A percentile compares a stretch with the other conserved stretches of the same genome.
Conservation (phyloP, 2,888 invertebrate genomes). For the Cheilosia soror region DNA sequence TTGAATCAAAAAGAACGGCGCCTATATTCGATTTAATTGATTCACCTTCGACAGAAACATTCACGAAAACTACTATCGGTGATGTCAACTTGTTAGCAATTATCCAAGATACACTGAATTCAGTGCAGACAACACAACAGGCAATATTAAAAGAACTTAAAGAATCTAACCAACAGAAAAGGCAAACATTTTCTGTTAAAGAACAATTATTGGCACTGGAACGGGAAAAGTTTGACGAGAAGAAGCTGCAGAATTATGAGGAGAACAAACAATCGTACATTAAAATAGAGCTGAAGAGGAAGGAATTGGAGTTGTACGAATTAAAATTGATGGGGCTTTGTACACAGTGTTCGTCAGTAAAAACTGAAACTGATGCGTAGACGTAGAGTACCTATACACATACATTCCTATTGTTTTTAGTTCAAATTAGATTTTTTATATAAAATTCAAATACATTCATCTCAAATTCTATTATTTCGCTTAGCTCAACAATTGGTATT, state of each 20-base stretch:
- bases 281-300: constrained; percentile 32
- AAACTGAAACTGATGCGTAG: not conserved
- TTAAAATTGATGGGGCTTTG: constrained; percentile 1
- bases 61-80: too few species aligned
- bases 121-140: constrained; percentile 21
- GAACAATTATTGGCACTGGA: constrained; percentile 19
- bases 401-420: too few species aligned
- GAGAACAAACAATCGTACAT: constrained; percentile 28
- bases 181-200: not conserved
- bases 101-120: not conserved
- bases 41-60: too few species aligned
- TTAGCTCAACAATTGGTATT: too few species aligned
- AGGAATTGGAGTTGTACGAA: constrained; percentile 30
- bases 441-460: too few species aligned
- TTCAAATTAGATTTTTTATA: too few species aligned
- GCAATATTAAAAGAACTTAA: constrained; percentile 15
- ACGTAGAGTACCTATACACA: not conserved
- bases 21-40: too few species aligned
- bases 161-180: constrained; percentile 10
- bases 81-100: not conserved
- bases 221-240: constrained; percentile 19
- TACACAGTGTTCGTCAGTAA: constrained; percentile 5
- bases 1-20: too few species aligned
- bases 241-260: constrained; percentile 19
- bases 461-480: too few species aligned